Evolutionary conservation across 2,797 vertebrate species (phyloP), one percentile per base, ranked within the genome.

Genomic region (Spinus pinus): DNA sequence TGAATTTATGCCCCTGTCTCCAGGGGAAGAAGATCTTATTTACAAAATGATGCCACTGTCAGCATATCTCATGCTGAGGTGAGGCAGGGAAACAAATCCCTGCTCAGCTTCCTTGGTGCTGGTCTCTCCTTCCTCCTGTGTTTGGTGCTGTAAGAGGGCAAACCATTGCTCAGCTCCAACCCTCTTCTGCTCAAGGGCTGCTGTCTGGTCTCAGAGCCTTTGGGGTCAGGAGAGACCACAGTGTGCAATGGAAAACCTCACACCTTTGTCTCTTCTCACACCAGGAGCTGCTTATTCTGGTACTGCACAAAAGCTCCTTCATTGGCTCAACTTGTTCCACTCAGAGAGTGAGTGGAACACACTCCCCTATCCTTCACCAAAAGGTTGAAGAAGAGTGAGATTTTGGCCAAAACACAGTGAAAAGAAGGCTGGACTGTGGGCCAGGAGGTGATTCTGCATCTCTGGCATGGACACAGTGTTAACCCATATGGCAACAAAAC

Each of bases 1-100:
- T 84, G 85, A 95, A 92, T 93, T 95, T 91, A 90, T 87, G 69
- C 15, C n/a, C 21, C 22, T 75, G 30, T 83, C 90, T 90, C 88
- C n/a, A 22, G 86, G 66, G 90, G 42, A 71, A 73, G 58, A 86
- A 41, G 49, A 39, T 60, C 56, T 90, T 82, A 65, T 91, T 96
- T 90, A 90, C 56, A 77, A 92, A 96, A 79, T 6, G 33, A 79
- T 92, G 46, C 74, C 15, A 8, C 81, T 89, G 79, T 83, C 88
- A 79, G 42, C 39, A 18, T 18, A 71, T 42, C 78, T 93, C 69
- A 60, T 5, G 9, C 50, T 7, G 22, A 62, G 71, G 31, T 1
- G 6, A 60, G 31, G 62, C 79, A 62, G 39, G 56, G 61, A 86
- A 61, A 50, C 58, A 71, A 89, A 89, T 65, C 61, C 60, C 81